Conservation (phyloP, 2,888 invertebrate genomes). For the Oligia strigilis region DNA sequence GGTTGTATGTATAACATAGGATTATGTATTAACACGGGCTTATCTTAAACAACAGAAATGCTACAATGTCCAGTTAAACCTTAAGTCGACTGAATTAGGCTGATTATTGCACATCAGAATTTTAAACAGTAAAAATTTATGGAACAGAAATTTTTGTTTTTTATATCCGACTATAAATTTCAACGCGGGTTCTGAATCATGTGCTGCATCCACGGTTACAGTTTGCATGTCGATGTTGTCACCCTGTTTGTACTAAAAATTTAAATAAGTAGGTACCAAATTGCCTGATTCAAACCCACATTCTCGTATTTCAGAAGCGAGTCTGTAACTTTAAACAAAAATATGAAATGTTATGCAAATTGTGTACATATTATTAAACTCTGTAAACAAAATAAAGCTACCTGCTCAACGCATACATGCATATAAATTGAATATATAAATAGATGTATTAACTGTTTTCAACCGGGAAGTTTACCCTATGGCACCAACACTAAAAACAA, state of each 20-base stretch:
- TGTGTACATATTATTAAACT: slow-evolving; percentile 40
- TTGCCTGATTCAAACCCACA: background rate
- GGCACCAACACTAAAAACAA: slow-evolving; percentile 8
- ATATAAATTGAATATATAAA: slow-evolving; percentile 53
- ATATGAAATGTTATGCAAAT: slow-evolving; percentile 29
- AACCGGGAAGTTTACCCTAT: slow-evolving; percentile 22
- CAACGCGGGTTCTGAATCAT: no score
- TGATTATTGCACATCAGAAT: background rate
- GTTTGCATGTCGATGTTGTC: background rate
- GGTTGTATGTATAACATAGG: slow-evolving; percentile 31
- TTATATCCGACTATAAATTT: no score
- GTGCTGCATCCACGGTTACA: background rate
- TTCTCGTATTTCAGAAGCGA: background rate
- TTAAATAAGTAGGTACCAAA: background rate
- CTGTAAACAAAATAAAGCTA: slow-evolving; percentile 30
- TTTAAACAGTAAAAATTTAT: no score
- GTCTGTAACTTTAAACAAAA: background rate
- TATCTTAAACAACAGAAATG: slow-evolving; percentile 25
- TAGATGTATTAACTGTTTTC: slow-evolving; percentile 45
- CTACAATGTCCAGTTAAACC: slow-evolving; percentile 6
- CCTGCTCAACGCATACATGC: slow-evolving; percentile 32
- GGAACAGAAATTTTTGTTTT: no score
- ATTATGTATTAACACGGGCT: slow-evolving; percentile 39
- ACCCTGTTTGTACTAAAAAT: background rate
- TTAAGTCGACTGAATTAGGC: slow-evolving; percentile 2